These are phyloP conservation scores for Drosophila melanogaster DNA, from an alignment of 1,140 invertebrate genomes.

Conservation along the genomic window Release_6_plus_ISO1_MT NT_037436.4:8704501-8705000, in stretches of 20 bases:
- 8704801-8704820: not conserved
- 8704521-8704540: slow-evolving; percentile 10
- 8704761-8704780: slow-evolving; percentile 1
- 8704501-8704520: not conserved
- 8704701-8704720: too few relatives aligned
- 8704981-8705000: slow-evolving; percentile 22
- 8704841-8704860: not conserved
- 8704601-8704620: too few relatives aligned
- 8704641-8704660: too few relatives aligned
- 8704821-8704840: not conserved
- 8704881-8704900: not conserved
- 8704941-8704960: not conserved
- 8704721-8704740: too few relatives aligned
- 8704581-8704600: not conserved
- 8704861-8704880: not conserved
- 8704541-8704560: not conserved
- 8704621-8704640: too few relatives aligned
- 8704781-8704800: too few relatives aligned
- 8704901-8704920: not conserved
- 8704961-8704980: slow-evolving; percentile 40
- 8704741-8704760: not conserved
- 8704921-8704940: slow-evolving; percentile 2
- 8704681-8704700: too few relatives aligned
- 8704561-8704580: too few relatives aligned
- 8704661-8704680: too few relatives aligned